Conservation (phyloP, 2,888 invertebrate genomes). For the Heliconius aoede region DNA sequence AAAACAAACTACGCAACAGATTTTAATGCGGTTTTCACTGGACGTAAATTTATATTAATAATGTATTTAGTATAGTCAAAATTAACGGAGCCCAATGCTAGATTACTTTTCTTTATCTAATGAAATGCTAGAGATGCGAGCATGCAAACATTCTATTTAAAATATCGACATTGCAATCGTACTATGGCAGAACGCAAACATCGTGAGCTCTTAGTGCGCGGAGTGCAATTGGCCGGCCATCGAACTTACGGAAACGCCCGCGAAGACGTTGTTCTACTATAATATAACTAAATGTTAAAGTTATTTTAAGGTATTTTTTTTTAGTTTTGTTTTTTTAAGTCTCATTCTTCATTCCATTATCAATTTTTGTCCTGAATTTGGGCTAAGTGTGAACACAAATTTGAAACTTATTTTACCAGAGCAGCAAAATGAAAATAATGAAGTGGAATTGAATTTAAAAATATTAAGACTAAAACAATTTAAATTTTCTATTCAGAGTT, state of each 20-base stretch:
- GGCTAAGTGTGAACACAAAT: background rate
- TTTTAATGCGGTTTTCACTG: no score
- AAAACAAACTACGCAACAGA: no score
- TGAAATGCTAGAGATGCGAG: background rate
- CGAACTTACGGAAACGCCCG: constrained; percentile 44
- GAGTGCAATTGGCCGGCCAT: constrained; percentile 50
- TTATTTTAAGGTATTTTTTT: background rate
- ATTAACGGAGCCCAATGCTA: no score
- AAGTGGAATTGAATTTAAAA: background rate
- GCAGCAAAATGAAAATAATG: background rate
- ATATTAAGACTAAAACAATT: background rate
- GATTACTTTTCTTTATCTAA: no score
- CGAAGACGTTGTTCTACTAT: constrained; percentile 40
- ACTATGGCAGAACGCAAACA: constrained; percentile 53
- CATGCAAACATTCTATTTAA: background rate
- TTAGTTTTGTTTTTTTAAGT: background rate
- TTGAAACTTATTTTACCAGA: background rate
- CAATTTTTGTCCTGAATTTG: background rate
- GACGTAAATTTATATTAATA: no score
- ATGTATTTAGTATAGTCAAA: no score
- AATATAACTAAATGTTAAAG: background rate
- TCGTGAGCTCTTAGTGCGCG: constrained; percentile 48
- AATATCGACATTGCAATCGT: constrained; percentile 1
- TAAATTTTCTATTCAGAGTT: background rate
- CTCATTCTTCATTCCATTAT: background rate